Evolutionary conservation across 2,888 invertebrate genomes (phyloP).

Genomic region (Pheosia gnoma): DNA sequence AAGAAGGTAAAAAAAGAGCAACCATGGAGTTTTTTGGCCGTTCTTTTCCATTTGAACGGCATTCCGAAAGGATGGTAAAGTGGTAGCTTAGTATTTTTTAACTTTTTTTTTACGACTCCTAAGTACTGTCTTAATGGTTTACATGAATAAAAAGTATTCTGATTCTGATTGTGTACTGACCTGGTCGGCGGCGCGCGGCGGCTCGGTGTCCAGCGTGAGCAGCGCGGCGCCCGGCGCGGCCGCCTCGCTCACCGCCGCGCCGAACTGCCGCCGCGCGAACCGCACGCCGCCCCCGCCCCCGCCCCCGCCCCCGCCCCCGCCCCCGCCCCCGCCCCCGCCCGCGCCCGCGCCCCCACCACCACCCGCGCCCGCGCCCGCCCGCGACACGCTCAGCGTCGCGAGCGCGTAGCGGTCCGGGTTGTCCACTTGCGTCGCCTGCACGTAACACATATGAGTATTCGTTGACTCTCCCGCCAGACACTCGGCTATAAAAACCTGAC

Average conservation of each 20-base stretch:
- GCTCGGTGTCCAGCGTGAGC: slow-evolving; percentile 87
- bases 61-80: no score
- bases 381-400: slow-evolving; percentile 90
- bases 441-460: no score
- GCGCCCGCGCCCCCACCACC: slow-evolving; percentile 84
- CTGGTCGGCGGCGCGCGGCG: slow-evolving; percentile 22
- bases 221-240: slow-evolving; percentile 89
- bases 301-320: slow-evolving; percentile 80
- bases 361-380: slow-evolving; percentile 62
- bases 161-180: slow-evolving; percentile 6
- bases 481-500: no score
- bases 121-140: no score
- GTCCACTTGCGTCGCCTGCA: slow-evolving; percentile 90
- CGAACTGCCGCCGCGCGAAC: slow-evolving; percentile 89
- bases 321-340: slow-evolving; percentile 49
- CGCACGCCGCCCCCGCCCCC: slow-evolving; percentile 74
- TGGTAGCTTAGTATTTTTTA: no score
- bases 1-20: no score
- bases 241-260: slow-evolving; percentile 90
- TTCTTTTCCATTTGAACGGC: no score
- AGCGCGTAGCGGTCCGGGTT: slow-evolving; percentile 95
- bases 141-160: no score
- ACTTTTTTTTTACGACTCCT: no score
- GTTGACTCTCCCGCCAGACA: no score
- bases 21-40: no score